A percentile compares a stretch with the other conserved stretches of the same genome.
phyloP scores from a whole-genome alignment of 2,797 vertebrate genomes.

The Meda fulgida region DNA sequence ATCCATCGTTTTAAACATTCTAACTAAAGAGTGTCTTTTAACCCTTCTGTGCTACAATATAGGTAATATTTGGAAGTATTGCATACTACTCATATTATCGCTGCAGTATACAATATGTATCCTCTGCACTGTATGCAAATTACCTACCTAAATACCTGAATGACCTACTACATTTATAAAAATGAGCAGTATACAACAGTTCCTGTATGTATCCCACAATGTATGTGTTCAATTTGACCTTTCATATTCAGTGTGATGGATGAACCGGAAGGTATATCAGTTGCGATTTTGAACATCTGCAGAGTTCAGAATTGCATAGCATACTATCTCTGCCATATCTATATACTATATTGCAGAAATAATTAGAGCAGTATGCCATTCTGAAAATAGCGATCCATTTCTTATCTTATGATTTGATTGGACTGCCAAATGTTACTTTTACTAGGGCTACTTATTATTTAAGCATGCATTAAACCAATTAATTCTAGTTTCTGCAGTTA shows the following conservation, averaged over 20 bases:
- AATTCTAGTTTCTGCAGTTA: background rate
- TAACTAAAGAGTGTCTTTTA: constrained; percentile 6
- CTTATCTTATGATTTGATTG: background rate
- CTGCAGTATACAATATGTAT: background rate
- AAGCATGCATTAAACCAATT: background rate
- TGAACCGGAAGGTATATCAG: background rate
- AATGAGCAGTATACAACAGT: background rate
- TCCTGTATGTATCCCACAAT: no score
- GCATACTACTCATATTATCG: background rate
- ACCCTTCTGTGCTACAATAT: background rate
- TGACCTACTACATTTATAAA: background rate
- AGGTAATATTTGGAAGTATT: background rate
- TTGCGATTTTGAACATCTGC: background rate
- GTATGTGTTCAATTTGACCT: background rate
- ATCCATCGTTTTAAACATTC: background rate
- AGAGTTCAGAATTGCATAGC: background rate
- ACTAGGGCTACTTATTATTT: background rate
- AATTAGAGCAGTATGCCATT: background rate
- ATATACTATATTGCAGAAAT: background rate
- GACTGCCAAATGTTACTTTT: background rate
- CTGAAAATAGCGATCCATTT: background rate
- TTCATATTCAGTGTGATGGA: background rate
- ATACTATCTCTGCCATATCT: background rate
- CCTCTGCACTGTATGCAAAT: background rate
- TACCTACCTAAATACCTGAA: background rate